Conservation (phyloP, 2,797 vertebrate species). For the Enteromius paludinosus region DNA sequence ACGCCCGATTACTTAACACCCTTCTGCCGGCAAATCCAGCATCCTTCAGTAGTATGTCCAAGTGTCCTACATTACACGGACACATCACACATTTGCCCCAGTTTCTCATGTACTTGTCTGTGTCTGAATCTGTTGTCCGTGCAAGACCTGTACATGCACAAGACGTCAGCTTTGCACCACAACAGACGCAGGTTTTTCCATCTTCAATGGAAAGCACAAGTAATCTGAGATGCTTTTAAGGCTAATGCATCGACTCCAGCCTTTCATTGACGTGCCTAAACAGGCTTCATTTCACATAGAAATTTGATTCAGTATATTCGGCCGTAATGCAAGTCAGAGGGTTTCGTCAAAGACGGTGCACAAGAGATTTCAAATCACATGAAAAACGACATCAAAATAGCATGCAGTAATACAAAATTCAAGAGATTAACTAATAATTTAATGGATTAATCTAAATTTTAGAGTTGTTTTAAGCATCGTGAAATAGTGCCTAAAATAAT, state of each 20-base stretch:
- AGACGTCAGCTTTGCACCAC: not conserved
- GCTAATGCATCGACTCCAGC: not conserved
- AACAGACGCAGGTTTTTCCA: not conserved
- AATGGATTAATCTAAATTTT: no score
- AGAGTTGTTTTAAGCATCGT: not conserved
- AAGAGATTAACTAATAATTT: not conserved
- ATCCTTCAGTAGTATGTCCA: constrained; percentile 38
- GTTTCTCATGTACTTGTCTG: constrained; percentile 4
- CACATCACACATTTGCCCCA: constrained; percentile 45
- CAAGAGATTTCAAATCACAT: not conserved
- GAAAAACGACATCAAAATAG: not conserved
- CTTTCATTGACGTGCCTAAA: not conserved
- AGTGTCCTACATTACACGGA: constrained; percentile 51
- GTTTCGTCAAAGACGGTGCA: not conserved
- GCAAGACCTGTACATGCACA: not conserved
- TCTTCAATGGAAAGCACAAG: not conserved
- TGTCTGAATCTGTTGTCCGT: not conserved
- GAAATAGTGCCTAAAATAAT: no score
- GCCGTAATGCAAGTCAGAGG: not conserved
- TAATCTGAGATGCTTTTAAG: not conserved
- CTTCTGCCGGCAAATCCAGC: constrained; percentile 48
- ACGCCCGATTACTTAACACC: constrained; percentile 55
- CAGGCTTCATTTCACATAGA: not conserved
- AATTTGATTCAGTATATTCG: not conserved
- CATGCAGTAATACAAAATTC: no score